A percentile compares a stretch with the other conserved stretches of the same genome.
These are phyloP conservation scores for Epizoanthus illoricatus DNA, from an alignment of 92 coral and sea anemone genomes.

Conservation along the genomic window DNA sequence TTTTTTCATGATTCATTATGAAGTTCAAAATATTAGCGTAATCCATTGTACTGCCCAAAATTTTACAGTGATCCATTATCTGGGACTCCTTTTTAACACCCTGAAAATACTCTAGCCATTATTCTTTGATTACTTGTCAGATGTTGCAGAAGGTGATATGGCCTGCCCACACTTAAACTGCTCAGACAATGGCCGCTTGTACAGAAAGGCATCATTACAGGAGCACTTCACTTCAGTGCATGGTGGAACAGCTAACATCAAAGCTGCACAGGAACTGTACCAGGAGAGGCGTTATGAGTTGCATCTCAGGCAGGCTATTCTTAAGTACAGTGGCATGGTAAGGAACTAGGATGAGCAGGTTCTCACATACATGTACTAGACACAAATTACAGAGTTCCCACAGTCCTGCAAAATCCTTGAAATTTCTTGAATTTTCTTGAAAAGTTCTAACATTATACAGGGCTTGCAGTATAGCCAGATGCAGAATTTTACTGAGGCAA, in stretches of 20 bases:
- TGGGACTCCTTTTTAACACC: no score
- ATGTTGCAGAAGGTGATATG: constrained; percentile 1
- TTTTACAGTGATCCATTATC: no score
- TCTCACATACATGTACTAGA: not conserved
- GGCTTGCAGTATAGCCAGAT: no score
- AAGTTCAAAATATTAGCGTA: no score
- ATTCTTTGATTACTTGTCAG: not conserved
- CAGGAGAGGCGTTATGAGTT: not conserved
- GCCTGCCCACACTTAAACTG: not conserved
- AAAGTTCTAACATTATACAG: no score
- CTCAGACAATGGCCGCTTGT: not conserved
- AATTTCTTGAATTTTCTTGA: no score
- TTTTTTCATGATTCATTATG: no score
- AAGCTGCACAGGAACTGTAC: constrained; percentile 7
- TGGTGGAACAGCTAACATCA: constrained; percentile 5
- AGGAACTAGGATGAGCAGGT: not conserved
- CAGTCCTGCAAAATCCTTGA: no score
- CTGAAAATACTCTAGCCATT: not conserved
- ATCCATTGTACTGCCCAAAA: no score
- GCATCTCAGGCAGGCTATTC: not conserved
- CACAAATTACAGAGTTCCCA: no score
- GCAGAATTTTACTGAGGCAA: no score
- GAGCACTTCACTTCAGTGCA: constrained; percentile 7
- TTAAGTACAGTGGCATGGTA: constrained; percentile 9
- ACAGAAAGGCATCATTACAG: not conserved